Conservation (phyloP, 1,140 invertebrate species). For the Amphibalanus amphitrite region DNA sequence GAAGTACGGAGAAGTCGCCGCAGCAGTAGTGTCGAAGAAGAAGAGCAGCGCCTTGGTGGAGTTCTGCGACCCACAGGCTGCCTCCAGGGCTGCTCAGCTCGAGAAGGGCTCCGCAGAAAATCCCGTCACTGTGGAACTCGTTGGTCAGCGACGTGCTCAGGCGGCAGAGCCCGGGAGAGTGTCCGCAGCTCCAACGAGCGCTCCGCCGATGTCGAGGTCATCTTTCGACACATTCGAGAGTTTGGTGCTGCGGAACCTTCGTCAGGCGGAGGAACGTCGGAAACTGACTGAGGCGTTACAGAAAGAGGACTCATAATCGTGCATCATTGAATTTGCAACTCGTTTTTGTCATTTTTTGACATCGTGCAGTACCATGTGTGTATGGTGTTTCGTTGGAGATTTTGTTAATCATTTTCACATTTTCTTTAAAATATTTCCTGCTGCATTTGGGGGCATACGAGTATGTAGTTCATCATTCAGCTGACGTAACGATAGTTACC, state of each 20-base stretch:
- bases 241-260: background rate
- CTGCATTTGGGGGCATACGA: no score
- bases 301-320: background rate
- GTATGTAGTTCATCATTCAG: no score
- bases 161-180: background rate
- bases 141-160: background rate
- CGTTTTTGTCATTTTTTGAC: no score
- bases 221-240: constrained; percentile 3
- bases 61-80: background rate
- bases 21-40: background rate
- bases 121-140: background rate
- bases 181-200: background rate
- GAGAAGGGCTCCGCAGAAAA: background rate
- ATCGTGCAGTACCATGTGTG: no score
- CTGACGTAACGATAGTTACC: no score
- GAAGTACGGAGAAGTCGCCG: background rate
- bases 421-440: no score
- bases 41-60: background rate
- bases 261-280: background rate
- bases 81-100: background rate
- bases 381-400: no score
- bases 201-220: background rate
- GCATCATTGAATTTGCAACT: no score
- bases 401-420: no score
- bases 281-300: background rate